These are phyloP conservation scores for Sipha maydis DNA, from an alignment of 2,888 invertebrate species.

Conservation along the genomic window DNA sequence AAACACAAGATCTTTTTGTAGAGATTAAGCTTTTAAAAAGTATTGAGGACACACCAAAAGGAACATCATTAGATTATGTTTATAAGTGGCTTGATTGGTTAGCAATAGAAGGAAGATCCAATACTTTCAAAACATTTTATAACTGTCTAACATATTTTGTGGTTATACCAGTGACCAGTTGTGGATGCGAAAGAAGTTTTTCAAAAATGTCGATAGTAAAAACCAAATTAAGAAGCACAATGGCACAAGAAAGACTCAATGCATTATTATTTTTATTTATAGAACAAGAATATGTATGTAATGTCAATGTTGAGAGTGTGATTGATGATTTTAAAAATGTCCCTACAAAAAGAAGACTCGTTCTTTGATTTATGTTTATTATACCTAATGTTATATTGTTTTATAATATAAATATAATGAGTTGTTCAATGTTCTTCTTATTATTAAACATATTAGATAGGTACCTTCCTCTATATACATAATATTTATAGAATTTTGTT, in stretches of 20 bases:
- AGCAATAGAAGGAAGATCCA: conserved; percentile 9
- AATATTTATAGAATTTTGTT: conserved; percentile 8
- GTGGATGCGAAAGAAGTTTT: conserved; percentile 43
- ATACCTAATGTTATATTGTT: not conserved
- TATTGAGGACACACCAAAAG: too few relatives aligned
- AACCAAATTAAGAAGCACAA: conserved; percentile 41
- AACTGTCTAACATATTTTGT: conserved; percentile 33
- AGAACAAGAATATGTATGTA: conserved; percentile 1
- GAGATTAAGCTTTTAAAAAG: conserved; percentile 42
- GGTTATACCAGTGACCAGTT: conserved; percentile 39
- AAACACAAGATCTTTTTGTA: conserved; percentile 31
- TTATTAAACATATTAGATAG: not conserved
- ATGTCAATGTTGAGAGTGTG: conserved; percentile 31
- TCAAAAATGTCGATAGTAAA: conserved; percentile 27
- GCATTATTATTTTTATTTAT: conserved; percentile 49
- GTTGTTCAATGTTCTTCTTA: conserved; percentile 22
- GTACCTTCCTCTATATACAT: too few relatives aligned
- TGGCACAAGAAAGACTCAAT: conserved; percentile 42
- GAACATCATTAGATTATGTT: conserved; percentile 33
- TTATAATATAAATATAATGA: too few relatives aligned
- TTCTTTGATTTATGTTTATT: conserved; percentile 28
- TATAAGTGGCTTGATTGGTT: conserved; percentile 40
- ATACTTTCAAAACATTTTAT: conserved; percentile 34
- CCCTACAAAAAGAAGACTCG: conserved; percentile 34
- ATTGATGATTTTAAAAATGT: conserved; percentile 52